phyloP scores from a whole-genome alignment of 2,888 invertebrate species.

The Odontocerum albicorne region DNA sequence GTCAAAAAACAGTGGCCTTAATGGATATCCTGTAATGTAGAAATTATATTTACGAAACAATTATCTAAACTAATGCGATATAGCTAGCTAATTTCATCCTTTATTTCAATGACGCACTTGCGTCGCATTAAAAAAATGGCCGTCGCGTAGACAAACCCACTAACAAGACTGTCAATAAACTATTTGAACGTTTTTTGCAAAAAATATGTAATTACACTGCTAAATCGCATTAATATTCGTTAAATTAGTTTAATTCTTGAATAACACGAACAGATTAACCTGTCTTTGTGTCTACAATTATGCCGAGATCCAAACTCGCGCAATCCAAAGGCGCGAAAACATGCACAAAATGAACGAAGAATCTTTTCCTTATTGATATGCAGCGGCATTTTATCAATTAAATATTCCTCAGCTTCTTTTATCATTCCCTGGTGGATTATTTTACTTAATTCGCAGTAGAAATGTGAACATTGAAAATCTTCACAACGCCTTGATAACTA shows the following conservation, averaged over 20 bases:
- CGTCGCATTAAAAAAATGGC: slow-evolving; percentile 31
- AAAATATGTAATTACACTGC: background rate
- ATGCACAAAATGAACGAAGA: slow-evolving; percentile 6
- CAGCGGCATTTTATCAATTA: too few species aligned
- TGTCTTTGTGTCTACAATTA: background rate
- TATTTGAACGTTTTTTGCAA: background rate
- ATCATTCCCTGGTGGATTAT: too few species aligned
- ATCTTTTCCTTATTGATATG: background rate
- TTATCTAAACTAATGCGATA: background rate
- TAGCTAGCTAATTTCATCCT: background rate
- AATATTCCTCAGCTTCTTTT: too few species aligned
- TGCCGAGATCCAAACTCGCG: slow-evolving; percentile 13
- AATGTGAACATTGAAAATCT: too few species aligned
- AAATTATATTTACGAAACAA: background rate
- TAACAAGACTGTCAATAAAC: slow-evolving; percentile 24
- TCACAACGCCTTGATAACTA: background rate
- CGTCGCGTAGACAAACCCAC: slow-evolving; percentile 30
- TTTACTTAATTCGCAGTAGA: too few species aligned
- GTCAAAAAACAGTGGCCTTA: background rate
- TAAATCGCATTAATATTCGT: background rate
- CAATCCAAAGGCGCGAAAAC: slow-evolving; percentile 30
- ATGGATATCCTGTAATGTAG: background rate
- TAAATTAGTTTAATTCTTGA: slow-evolving; percentile 7
- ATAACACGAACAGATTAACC: background rate
- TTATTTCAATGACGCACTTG: slow-evolving; percentile 21